phyloP scores from a whole-genome alignment of 2,113 vertebrate genomes.

The Riparia riparia region DNA sequence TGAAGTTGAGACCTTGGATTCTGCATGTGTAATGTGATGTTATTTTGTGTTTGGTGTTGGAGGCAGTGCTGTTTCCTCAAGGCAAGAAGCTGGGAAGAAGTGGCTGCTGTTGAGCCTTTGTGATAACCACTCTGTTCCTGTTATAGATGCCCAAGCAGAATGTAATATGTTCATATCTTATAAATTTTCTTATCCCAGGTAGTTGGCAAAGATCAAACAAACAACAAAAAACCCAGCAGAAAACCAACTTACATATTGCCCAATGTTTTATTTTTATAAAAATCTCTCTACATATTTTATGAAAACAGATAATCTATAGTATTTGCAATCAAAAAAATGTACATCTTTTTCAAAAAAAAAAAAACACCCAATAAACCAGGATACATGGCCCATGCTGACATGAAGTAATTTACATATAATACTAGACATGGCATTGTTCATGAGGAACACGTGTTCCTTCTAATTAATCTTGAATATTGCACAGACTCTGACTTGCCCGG shows the following conservation, averaged over 20 bases:
- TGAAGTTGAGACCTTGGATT: conserved; percentile 6
- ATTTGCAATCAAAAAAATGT: background rate
- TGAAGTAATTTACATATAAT: background rate
- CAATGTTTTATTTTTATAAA: background rate
- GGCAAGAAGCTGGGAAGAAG: background rate
- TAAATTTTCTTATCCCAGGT: background rate
- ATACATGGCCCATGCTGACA: background rate
- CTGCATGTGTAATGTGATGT: conserved; percentile 21
- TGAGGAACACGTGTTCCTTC: conserved; percentile 1
- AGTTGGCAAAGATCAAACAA: background rate
- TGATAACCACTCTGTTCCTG: background rate
- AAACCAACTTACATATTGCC: background rate
- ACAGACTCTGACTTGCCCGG: conserved; percentile 1
- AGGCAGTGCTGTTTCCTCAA: background rate
- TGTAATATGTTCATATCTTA: background rate
- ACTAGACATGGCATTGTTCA: background rate
- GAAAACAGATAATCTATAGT: background rate
- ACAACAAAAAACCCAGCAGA: background rate
- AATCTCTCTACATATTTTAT: background rate
- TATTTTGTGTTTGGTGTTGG: background rate
- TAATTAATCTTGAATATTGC: background rate
- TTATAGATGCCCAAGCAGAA: background rate
- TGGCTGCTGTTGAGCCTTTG: background rate
- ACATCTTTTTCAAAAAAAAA: background rate
- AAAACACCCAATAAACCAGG: too few species aligned